Conservation (phyloP, 2,113 vertebrate genomes). For the Rattus norvegicus region GRCr8 NC_086027.1:75098001-75098500, state of each 20-base stretch:
- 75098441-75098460: not conserved
- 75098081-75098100: no score
- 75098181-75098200: not conserved
- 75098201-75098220: not conserved
- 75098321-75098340: not conserved
- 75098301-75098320: not conserved
- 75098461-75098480: not conserved
- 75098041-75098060: not conserved
- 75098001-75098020: conserved; percentile 17
- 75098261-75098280: not conserved
- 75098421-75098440: not conserved
- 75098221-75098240: not conserved
- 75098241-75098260: not conserved
- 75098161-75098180: not conserved
- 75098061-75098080: not conserved
- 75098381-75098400: not conserved
- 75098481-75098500: not conserved
- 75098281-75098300: no score
- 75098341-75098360: not conserved
- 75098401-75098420: not conserved
- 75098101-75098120: no score
- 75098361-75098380: not conserved
- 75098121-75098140: no score
- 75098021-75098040: not conserved
- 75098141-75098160: no score